Percentiles rank a stretch among this genome's conserved stretches.
phyloP scores from a whole-genome alignment of 2,888 invertebrate species.

The Autographa gamma region DNA sequence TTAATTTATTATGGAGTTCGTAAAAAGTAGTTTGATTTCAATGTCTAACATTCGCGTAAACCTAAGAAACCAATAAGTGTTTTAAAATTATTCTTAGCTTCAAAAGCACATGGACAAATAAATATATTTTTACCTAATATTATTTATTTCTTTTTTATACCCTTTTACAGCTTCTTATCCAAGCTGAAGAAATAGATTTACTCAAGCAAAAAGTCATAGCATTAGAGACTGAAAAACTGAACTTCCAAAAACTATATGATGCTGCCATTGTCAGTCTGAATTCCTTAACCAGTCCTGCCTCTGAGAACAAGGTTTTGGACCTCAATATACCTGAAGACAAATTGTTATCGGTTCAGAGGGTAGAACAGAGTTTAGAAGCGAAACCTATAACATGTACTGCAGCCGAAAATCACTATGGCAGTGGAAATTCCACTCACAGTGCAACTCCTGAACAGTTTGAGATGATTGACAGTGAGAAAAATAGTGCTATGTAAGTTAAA shows the following conservation, averaged over 20 bases:
- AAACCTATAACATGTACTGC: slow-evolving; percentile 82
- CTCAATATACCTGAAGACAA: slow-evolving; percentile 78
- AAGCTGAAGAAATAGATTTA: slow-evolving; percentile 88
- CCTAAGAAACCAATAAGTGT: too few species aligned
- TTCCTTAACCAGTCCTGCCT: slow-evolving; percentile 82
- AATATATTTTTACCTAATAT: neutral
- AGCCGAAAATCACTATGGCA: slow-evolving; percentile 85
- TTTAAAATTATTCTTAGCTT: too few species aligned
- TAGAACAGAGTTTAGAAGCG: slow-evolving; percentile 64
- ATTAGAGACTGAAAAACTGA: slow-evolving; percentile 89
- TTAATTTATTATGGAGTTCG: too few species aligned
- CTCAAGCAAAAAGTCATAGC: slow-evolving; percentile 87
- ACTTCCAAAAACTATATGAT: slow-evolving; percentile 88
- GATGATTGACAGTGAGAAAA: slow-evolving; percentile 89
- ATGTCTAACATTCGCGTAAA: too few species aligned
- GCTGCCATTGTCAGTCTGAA: slow-evolving; percentile 86
- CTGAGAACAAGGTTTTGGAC: slow-evolving; percentile 77
- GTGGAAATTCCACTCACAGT: slow-evolving; percentile 86
- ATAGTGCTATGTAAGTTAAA: slow-evolving; percentile 77
- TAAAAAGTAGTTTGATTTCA: too few species aligned
- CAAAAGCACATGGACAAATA: too few species aligned
- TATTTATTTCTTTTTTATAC: slow-evolving; percentile 10
- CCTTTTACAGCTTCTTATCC: slow-evolving; percentile 76
- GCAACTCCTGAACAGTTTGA: slow-evolving; percentile 90
- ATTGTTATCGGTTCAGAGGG: slow-evolving; percentile 60